A percentile compares a stretch with the other conserved stretches of the same genome.
phyloP scores from a whole-genome alignment of 2,888 invertebrate species.

The Phyllotreta cruciferae region DNA sequence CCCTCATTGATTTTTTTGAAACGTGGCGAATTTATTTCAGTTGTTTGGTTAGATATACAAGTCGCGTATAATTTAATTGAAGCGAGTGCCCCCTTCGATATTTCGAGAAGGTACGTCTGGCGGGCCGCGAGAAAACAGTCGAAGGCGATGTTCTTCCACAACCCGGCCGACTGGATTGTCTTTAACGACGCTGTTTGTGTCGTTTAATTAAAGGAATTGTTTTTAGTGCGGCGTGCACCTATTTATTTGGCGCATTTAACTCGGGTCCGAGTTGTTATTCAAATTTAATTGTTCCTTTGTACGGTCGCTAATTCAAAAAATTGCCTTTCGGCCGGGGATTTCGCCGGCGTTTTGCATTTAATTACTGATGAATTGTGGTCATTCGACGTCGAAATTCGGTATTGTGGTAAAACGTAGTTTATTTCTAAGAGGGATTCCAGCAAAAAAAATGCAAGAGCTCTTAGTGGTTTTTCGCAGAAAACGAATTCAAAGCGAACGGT shows the following conservation, averaged over 20 bases:
- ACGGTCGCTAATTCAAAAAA: background rate
- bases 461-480: slow-evolving; percentile 21
- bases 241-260: slow-evolving; percentile 37
- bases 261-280: slow-evolving; percentile 46
- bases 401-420: background rate
- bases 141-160: slow-evolving; percentile 31
- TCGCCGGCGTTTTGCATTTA: too few species aligned
- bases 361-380: too few species aligned
- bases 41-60: too few species aligned
- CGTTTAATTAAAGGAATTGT: slow-evolving; percentile 51
- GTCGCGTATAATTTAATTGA: background rate
- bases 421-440: background rate
- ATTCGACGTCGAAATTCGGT: too few species aligned
- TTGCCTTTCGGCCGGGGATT: background rate
- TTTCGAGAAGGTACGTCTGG: slow-evolving; percentile 4
- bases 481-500: slow-evolving; percentile 18
- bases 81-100: slow-evolving; percentile 1
- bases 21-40: too few species aligned
- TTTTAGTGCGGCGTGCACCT: slow-evolving; percentile 42
- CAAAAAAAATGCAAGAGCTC: slow-evolving; percentile 8
- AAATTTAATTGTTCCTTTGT: slow-evolving; percentile 45
- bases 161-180: slow-evolving; percentile 45
- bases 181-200: slow-evolving; percentile 51
- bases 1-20: too few species aligned
- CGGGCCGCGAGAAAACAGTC: slow-evolving; percentile 25